phyloP scores from a whole-genome alignment of 2,113 vertebrate species.

The Regulus satrapa region DNA sequence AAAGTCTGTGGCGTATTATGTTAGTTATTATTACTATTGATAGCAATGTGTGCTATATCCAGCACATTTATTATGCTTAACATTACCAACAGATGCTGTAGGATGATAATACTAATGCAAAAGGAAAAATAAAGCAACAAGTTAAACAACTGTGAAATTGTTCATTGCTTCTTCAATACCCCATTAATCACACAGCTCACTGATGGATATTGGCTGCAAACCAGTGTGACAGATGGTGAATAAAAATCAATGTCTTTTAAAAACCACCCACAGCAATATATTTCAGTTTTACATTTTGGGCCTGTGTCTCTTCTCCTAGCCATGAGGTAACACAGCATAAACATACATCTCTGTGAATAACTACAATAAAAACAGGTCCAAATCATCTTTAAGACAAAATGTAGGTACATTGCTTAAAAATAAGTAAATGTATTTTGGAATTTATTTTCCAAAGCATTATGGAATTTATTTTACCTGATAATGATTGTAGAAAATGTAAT shows the following conservation, averaged over 20 bases:
- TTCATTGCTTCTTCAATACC: background rate
- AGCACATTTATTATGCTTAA: background rate
- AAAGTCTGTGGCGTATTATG: background rate
- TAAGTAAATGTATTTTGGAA: background rate
- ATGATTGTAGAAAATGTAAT: background rate
- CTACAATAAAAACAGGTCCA: background rate
- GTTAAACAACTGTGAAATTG: background rate
- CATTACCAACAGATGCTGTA: background rate
- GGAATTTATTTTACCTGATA: background rate
- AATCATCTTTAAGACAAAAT: background rate
- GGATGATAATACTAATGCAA: background rate
- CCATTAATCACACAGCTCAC: conserved; percentile 4
- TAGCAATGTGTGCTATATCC: background rate
- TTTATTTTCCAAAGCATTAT: background rate
- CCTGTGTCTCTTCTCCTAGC: background rate
- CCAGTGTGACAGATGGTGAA: background rate
- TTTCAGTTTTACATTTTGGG: background rate
- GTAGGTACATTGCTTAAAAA: background rate
- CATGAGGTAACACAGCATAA: background rate
- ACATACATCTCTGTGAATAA: background rate
- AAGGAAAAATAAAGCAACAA: background rate
- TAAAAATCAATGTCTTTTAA: conserved; percentile 10
- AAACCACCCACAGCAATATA: background rate
- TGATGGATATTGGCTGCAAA: background rate
- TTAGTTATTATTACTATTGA: background rate